phyloP scores from a whole-genome alignment of 2,888 invertebrate genomes.

The Drosophila prolongata region DNA sequence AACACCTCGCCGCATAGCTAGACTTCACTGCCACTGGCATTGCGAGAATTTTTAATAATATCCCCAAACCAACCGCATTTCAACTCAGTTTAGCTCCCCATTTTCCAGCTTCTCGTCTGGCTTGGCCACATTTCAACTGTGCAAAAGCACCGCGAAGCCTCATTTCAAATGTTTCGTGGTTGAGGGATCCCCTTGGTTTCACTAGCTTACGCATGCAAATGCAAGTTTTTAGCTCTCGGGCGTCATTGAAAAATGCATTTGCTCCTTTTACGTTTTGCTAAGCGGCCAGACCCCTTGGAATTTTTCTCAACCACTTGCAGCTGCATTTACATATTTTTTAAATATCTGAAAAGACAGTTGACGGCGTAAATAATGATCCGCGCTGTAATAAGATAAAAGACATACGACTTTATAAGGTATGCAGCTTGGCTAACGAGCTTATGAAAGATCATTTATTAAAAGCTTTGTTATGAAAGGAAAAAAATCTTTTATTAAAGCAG shows the following conservation, averaged over 20 bases:
- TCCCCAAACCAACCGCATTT: conserved; percentile 60
- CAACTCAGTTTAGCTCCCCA: conserved; percentile 48
- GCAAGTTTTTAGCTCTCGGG: conserved; percentile 9
- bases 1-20: conserved; percentile 20
- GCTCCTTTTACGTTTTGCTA: conserved; percentile 1
- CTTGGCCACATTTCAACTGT: conserved; percentile 52
- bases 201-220: conserved; percentile 20
- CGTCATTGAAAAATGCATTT: conserved; percentile 58
- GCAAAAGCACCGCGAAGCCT: conserved; percentile 41
- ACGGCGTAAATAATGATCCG: conserved; percentile 8
- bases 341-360: conserved; percentile 5
- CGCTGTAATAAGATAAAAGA: not conserved
- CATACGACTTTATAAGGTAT: not conserved
- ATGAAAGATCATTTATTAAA: not conserved
- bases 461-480: not conserved
- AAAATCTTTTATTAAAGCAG: not conserved
- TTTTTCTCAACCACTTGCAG: conserved; percentile 27
- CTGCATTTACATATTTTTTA: conserved; percentile 49
- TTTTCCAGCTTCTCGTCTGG: conserved; percentile 21
- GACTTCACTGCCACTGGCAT: conserved; percentile 35
- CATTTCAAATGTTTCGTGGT: conserved; percentile 46
- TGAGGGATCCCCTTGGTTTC: conserved; percentile 6
- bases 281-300: conserved; percentile 4
- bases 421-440: not conserved
- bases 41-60: conserved; percentile 71